A percentile compares a stretch with the other conserved stretches of the same genome.
These are phyloP conservation scores for Osmoderma eremita DNA, from an alignment of 2,888 invertebrate genomes.

Conservation along the genomic window DNA sequence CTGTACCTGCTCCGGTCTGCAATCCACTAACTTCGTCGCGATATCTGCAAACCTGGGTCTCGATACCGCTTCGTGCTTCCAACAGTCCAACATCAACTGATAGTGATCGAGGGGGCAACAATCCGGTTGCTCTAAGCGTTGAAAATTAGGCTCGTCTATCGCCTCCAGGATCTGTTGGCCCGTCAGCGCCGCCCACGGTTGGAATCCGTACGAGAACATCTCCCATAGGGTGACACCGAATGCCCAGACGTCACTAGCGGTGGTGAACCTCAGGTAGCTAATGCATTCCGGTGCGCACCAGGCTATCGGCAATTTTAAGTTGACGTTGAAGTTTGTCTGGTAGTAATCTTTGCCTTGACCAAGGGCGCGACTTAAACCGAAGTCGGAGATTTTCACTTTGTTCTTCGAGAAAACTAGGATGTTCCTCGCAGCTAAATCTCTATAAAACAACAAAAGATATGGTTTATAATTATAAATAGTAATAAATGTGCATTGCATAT, in stretches of 20 bases:
- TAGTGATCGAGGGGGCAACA: constrained; percentile 95
- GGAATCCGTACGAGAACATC: constrained; percentile 98
- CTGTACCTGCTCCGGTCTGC: constrained; percentile 93
- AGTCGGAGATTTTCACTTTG: constrained; percentile 98
- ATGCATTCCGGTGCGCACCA: constrained; percentile 99
- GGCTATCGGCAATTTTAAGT: constrained; percentile 96
- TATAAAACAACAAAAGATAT: too few relatives aligned
- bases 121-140: constrained; percentile 92
- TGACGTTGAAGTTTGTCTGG: constrained; percentile 97
- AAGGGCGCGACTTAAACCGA: constrained; percentile 93
- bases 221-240: constrained; percentile 98
- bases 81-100: constrained; percentile 92
- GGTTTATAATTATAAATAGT: too few relatives aligned
- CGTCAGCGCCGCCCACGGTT: constrained; percentile 96
- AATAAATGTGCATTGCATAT: too few relatives aligned
- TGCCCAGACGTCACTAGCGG: constrained; percentile 98
- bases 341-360: constrained; percentile 99
- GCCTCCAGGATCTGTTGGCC: constrained; percentile 91
- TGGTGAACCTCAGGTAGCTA: constrained; percentile 93
- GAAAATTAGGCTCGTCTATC: constrained; percentile 91
- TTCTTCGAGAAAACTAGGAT: constrained; percentile 96
- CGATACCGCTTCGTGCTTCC: constrained; percentile 90
- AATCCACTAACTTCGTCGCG: constrained; percentile 79
- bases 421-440: constrained; percentile 97
- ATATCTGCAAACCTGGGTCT: constrained; percentile 93